These are phyloP conservation scores for Sphyrna mokarran DNA, from an alignment of 2,113 vertebrate genomes.

Conservation along the genomic window DNA sequence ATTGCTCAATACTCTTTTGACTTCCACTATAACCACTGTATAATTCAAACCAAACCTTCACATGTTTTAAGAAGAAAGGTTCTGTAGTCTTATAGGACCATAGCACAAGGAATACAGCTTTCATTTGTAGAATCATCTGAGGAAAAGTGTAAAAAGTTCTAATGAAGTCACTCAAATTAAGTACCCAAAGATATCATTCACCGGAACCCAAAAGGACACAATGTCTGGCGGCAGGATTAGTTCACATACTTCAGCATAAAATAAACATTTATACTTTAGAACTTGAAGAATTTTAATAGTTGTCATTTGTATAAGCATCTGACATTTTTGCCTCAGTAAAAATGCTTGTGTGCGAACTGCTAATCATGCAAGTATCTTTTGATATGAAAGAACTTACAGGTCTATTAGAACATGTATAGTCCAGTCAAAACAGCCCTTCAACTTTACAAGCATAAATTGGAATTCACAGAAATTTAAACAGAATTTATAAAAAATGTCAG, in stretches of 20 bases:
- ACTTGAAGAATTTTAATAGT: not conserved
- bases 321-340: not conserved
- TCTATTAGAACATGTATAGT: not conserved
- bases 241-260: not conserved
- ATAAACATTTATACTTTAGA: not conserved
- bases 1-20: not conserved
- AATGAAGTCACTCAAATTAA: not conserved
- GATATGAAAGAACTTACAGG: not conserved
- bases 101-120: not conserved
- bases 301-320: not conserved
- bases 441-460: not conserved
- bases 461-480: not conserved
- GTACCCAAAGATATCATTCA: not conserved
- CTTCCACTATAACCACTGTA: not conserved
- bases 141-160: not conserved
- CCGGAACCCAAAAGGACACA: not conserved
- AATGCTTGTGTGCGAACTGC: not conserved
- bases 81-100: not conserved
- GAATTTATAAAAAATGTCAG: not conserved
- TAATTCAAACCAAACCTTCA: not conserved
- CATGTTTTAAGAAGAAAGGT: not conserved
- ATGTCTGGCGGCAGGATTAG: not conserved
- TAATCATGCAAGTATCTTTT: not conserved
- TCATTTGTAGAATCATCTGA: not conserved
- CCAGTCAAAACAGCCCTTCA: not conserved